phyloP scores from a whole-genome alignment of 2,113 vertebrate species.

The Pollachius pollachius region DNA sequence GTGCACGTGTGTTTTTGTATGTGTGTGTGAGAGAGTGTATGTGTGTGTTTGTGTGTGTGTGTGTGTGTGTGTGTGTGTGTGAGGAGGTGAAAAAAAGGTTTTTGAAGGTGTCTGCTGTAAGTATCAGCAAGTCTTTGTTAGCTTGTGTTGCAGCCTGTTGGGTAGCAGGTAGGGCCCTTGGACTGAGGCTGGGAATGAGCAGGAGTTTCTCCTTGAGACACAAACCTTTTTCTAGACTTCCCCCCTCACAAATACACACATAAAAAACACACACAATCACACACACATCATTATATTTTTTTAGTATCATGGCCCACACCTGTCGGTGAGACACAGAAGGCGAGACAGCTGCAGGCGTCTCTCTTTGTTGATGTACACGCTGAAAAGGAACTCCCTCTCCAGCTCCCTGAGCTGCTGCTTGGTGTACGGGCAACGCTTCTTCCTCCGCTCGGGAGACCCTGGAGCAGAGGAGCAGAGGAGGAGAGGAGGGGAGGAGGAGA shows the following conservation, averaged over 20 bases:
- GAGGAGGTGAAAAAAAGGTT: no score
- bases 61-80: no score
- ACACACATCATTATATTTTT: not conserved
- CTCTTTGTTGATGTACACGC: conserved; percentile 93
- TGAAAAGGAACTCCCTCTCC: conserved; percentile 92
- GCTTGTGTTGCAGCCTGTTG: no score
- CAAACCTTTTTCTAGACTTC: no score
- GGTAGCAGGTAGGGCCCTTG: no score
- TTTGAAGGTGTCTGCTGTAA: no score
- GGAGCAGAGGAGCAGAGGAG: conserved; percentile 9
- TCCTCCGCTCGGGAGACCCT: conserved; percentile 79
- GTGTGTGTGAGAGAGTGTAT: no score
- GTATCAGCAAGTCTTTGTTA: no score
- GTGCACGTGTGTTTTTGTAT: no score
- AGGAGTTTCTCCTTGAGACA: no score
- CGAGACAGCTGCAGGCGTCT: conserved; percentile 87
- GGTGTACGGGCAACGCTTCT: conserved; percentile 91
- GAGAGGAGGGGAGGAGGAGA: not conserved
- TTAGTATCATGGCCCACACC: conserved; percentile 19
- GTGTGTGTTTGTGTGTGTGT: no score
- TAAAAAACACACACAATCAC: not conserved
- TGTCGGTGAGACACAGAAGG: conserved; percentile 71
- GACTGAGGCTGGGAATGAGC: no score
- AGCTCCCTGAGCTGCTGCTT: conserved; percentile 92
- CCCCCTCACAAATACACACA: not conserved